Conservation (phyloP, 2,888 invertebrate species). For the Andrena chrysosceles region DNA sequence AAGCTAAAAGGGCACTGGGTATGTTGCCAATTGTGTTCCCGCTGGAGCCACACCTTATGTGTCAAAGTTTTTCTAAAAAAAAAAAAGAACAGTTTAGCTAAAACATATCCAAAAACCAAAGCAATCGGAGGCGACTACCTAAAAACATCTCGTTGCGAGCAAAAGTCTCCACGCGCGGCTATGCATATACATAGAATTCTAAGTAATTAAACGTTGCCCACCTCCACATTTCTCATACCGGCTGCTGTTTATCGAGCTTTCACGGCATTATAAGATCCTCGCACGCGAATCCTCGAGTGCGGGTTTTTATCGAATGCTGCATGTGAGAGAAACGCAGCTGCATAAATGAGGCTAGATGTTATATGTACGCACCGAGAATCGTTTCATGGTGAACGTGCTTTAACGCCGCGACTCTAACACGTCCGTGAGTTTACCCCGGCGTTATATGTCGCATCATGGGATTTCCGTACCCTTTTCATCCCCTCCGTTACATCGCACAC, state of each 20-base stretch:
- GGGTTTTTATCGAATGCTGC: conserved; percentile 45
- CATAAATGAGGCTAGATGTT: conserved; percentile 65
- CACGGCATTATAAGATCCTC: conserved; percentile 1
- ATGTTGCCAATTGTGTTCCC: too few species aligned
- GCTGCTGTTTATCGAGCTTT: conserved; percentile 30
- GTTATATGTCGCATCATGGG: conserved; percentile 69
- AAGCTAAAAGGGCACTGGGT: too few species aligned
- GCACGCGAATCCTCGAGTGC: conserved; percentile 10
- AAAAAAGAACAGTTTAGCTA: too few species aligned
- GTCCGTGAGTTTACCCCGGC: conserved; percentile 67
- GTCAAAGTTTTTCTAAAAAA: too few species aligned
- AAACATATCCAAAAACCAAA: too few species aligned
- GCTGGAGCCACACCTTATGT: too few species aligned
- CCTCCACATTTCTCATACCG: background rate
- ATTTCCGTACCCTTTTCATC: conserved; percentile 68
- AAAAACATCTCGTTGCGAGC: too few species aligned
- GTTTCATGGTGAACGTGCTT: conserved; percentile 68
- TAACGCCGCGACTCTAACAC: conserved; percentile 67
- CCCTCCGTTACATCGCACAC: conserved; percentile 63
- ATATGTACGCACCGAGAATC: conserved; percentile 47
- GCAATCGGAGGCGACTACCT: too few species aligned
- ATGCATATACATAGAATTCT: background rate
- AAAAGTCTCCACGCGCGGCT: too few species aligned
- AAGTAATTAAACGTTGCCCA: conserved; percentile 16
- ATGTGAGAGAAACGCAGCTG: conserved; percentile 51